Percentiles rank a stretch among this genome's conserved stretches.
phyloP scores from a whole-genome alignment of 2,888 invertebrate genomes.

The Tricholauxania praeusta region DNA sequence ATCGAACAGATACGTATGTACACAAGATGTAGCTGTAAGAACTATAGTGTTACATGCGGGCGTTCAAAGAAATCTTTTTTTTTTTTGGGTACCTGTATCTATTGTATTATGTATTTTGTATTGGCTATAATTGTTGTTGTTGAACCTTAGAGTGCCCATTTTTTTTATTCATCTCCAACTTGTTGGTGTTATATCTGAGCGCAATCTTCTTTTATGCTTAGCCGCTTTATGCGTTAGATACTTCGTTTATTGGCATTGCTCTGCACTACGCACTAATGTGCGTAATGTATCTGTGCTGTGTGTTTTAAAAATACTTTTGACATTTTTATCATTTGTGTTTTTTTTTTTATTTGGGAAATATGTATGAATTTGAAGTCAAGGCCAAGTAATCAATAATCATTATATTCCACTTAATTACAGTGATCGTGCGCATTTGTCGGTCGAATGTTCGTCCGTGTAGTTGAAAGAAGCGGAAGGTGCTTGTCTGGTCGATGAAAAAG shows the following conservation, averaged over 20 bases:
- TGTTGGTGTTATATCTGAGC: neutral
- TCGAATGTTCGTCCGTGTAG: too few species aligned
- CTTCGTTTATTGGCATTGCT: neutral
- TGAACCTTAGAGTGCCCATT: neutral
- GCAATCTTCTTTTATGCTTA: neutral
- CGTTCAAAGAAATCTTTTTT: neutral
- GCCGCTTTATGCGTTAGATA: neutral
- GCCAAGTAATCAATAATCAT: constrained; percentile 62
- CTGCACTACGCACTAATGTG: too few species aligned
- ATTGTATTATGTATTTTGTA: too few species aligned
- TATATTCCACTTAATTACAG: constrained; percentile 61
- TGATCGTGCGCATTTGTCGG: constrained; percentile 12
- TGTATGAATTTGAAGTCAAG: constrained; percentile 60
- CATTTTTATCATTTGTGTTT: neutral
- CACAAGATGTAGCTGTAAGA: neutral
- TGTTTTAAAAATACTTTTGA: too few species aligned
- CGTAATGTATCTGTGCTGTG: too few species aligned
- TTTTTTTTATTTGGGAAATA: constrained; percentile 37
- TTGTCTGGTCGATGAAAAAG: too few species aligned
- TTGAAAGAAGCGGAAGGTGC: too few species aligned
- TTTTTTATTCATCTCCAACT: neutral
- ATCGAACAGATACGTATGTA: neutral
- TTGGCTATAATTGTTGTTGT: neutral
- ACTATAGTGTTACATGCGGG: constrained; percentile 7
- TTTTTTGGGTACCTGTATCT: neutral